A percentile compares a stretch with the other conserved stretches of the same genome.
phyloP scores from a whole-genome alignment of 1,140 invertebrate species.

The Arctopsyche grandis region DNA sequence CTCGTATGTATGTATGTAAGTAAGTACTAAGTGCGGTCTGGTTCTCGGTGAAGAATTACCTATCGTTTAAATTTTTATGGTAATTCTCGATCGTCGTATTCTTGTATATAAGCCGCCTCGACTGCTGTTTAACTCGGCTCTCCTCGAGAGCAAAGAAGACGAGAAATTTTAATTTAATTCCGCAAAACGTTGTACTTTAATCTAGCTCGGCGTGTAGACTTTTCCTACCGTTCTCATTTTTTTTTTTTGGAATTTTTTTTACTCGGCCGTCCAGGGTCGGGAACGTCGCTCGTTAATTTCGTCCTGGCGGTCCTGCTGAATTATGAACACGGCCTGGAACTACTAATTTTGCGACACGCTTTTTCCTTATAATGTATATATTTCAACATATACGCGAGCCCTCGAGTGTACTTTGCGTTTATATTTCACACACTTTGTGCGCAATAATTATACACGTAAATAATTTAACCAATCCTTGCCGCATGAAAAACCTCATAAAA shows the following conservation, averaged over 20 bases:
- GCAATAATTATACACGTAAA: too few relatives aligned
- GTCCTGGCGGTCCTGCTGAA: slow-evolving; percentile 42
- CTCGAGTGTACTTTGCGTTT: neutral
- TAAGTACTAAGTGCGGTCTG: neutral
- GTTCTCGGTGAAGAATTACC: too few relatives aligned
- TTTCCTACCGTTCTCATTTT: slow-evolving; percentile 39
- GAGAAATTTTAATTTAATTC: slow-evolving; percentile 52
- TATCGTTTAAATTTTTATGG: too few relatives aligned
- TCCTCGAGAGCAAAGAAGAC: neutral
- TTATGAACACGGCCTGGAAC: slow-evolving; percentile 46
- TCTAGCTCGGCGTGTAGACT: slow-evolving; percentile 30
- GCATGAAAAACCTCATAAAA: too few relatives aligned
- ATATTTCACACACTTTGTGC: too few relatives aligned
- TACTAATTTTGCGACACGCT: slow-evolving; percentile 37
- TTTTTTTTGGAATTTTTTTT: slow-evolving; percentile 24
- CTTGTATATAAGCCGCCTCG: too few relatives aligned
- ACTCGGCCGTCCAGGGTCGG: neutral
- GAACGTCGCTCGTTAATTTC: slow-evolving; percentile 49
- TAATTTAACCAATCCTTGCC: too few relatives aligned
- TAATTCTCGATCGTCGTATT: too few relatives aligned
- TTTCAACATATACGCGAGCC: neutral
- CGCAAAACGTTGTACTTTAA: slow-evolving; percentile 46
- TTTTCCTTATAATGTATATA: slow-evolving; percentile 37
- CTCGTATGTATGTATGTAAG: neutral
- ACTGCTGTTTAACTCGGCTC: too few relatives aligned